Percentiles rank a stretch among this genome's conserved stretches.
These are phyloP conservation scores for Rhinogobius similis DNA, from an alignment of 2,113 vertebrate genomes.

Conservation along the genomic window DNA sequence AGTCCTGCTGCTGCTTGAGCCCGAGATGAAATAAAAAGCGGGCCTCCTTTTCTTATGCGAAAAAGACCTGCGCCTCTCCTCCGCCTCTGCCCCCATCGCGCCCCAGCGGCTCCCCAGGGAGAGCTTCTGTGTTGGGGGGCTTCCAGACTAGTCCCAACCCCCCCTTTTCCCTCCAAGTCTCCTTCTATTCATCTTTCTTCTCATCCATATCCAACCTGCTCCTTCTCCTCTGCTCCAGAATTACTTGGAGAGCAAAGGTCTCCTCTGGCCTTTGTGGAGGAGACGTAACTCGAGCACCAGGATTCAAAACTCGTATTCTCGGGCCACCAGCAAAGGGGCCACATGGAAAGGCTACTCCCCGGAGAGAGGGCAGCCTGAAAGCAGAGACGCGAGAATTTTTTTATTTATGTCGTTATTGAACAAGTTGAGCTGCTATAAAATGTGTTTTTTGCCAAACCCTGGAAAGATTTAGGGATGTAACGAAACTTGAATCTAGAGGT, in stretches of 20 bases:
- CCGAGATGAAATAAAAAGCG: conserved; percentile 70
- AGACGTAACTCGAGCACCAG: conserved; percentile 33
- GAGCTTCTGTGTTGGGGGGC: conserved; percentile 79
- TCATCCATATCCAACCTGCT: conserved; percentile 63
- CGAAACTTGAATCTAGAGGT: no score
- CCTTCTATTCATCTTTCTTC: conserved; percentile 64
- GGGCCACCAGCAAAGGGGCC: conserved; percentile 38
- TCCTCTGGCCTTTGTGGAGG: conserved; percentile 42
- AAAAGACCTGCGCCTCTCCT: conserved; percentile 47
- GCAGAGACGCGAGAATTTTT: conserved; percentile 31
- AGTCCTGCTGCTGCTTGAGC: conserved; percentile 72
- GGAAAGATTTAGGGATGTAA: background rate
- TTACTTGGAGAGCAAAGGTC: conserved; percentile 62
- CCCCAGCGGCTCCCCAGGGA: conserved; percentile 73
- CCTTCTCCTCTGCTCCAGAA: conserved; percentile 43
- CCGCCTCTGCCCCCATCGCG: conserved; percentile 52
- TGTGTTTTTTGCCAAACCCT: conserved; percentile 6
- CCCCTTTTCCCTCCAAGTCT: conserved; percentile 17
- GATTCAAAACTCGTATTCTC: conserved; percentile 31
- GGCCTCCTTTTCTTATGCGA: conserved; percentile 77
- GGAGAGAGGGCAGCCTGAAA: conserved; percentile 41
- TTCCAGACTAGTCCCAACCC: conserved; percentile 63
- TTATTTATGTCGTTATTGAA: conserved; percentile 12
- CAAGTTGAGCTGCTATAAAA: conserved; percentile 4
- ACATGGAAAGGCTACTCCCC: conserved; percentile 50